phyloP scores from a whole-genome alignment of 2,113 vertebrate species.

The Bujurquina vittata region DNA sequence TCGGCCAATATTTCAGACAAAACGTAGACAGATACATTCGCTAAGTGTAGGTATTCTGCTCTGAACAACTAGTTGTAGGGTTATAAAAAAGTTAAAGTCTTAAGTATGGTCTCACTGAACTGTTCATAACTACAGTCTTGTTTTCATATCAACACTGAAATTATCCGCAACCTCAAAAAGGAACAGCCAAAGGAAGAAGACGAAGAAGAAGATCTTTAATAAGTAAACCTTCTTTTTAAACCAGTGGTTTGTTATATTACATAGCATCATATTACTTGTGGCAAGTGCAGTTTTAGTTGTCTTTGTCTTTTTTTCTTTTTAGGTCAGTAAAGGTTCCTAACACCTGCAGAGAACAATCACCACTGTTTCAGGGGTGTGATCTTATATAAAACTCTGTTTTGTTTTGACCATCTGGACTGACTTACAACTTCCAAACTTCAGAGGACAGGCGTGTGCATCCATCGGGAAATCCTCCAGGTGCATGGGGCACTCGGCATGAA shows the following conservation, averaged over 20 bases:
- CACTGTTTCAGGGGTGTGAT: constrained; percentile 13
- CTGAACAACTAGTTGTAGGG: too few species aligned
- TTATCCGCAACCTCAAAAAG: background rate
- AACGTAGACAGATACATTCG: too few species aligned
- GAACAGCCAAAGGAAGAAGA: background rate
- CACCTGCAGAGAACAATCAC: background rate
- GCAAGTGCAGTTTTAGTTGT: background rate
- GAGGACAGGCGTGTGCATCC: constrained; percentile 96
- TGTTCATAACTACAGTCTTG: too few species aligned
- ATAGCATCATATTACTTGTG: background rate
- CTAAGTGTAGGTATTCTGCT: too few species aligned
- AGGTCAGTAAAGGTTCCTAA: background rate
- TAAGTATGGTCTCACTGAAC: too few species aligned
- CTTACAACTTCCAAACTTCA: constrained; percentile 99
- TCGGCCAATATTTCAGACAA: too few species aligned
- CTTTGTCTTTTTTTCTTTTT: constrained; percentile 13
- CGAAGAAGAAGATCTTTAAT: background rate
- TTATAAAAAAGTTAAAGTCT: too few species aligned
- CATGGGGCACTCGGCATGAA: constrained; percentile 98
- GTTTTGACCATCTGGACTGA: constrained; percentile 58
- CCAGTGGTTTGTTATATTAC: background rate
- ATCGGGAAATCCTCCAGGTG: constrained; percentile 99
- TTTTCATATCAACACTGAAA: too few species aligned
- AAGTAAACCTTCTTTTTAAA: background rate
- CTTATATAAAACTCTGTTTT: constrained; percentile 14